Conservation (phyloP, 2,888 invertebrate species). For the Hoplodrina blanda region DNA sequence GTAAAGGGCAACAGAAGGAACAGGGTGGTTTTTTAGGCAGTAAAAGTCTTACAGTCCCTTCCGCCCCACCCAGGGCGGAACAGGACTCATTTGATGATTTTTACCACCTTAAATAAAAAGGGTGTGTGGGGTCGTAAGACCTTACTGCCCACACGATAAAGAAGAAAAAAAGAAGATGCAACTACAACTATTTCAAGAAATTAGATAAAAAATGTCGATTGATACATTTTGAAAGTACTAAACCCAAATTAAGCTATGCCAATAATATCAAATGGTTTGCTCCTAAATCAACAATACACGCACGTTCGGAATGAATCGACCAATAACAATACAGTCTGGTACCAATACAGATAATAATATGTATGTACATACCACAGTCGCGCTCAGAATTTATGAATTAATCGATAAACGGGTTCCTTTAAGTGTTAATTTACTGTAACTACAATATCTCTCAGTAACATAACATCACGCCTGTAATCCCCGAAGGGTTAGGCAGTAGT, state of each 20-base stretch:
- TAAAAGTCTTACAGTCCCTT: too few species aligned
- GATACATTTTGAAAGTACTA: neutral
- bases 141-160: too few species aligned
- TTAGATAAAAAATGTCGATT: neutral
- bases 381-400: conserved; percentile 30
- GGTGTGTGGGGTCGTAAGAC: too few species aligned
- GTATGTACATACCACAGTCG: neutral
- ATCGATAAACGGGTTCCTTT: conserved; percentile 15
- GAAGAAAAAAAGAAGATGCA: too few species aligned
- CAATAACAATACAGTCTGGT: neutral
- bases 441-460: neutral
- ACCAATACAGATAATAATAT: neutral
- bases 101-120: too few species aligned
- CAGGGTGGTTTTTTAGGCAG: too few species aligned
- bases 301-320: conserved; percentile 15
- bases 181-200: too few species aligned
- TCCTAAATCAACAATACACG: conserved; percentile 24
- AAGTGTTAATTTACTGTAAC: conserved; percentile 17
- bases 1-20: too few species aligned
- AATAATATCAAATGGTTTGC: conserved; percentile 1
- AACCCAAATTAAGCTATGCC: neutral
- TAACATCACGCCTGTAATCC: too few species aligned
- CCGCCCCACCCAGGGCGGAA: too few species aligned
- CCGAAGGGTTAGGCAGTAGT: too few species aligned
- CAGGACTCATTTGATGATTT: too few species aligned